Conservation (phyloP, 2,113 vertebrate genomes). For the Bufo bufo region DNA sequence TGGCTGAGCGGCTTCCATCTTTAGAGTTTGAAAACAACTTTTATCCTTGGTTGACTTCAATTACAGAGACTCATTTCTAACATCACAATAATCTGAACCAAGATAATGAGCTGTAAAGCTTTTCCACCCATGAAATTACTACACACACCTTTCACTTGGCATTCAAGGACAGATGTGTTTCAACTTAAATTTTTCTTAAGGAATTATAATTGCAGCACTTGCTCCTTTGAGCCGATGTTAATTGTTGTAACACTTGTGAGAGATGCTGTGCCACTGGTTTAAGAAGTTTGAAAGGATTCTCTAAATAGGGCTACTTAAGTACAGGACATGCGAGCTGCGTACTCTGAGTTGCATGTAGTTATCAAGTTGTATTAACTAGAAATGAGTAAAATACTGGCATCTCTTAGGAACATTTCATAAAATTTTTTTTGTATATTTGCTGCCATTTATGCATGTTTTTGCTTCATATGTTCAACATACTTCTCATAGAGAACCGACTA, state of each 20-base stretch:
- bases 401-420: neutral
- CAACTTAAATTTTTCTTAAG: conserved; percentile 58
- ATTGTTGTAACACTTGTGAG: conserved; percentile 39
- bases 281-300: conserved; percentile 11
- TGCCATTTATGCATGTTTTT: too few relatives aligned
- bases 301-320: conserved; percentile 17
- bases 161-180: conserved; percentile 63
- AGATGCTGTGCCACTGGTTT: conserved; percentile 1
- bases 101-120: conserved; percentile 63
- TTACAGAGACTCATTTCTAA: conserved; percentile 63
- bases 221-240: conserved; percentile 32
- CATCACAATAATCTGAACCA: conserved; percentile 60
- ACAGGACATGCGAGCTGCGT: neutral
- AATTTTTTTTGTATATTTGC: neutral
- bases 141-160: conserved; percentile 58
- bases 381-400: neutral
- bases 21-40: conserved; percentile 27
- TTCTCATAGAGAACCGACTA: neutral
- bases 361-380: neutral
- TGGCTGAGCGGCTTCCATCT: neutral
- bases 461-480: neutral
- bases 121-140: conserved; percentile 66
- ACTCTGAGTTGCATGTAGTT: neutral
- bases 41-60: conserved; percentile 68
- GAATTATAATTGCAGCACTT: conserved; percentile 45